These are phyloP conservation scores for Semibalanus balanoides DNA, from an alignment of 1,140 invertebrate genomes.

Conservation along the genomic window DNA sequence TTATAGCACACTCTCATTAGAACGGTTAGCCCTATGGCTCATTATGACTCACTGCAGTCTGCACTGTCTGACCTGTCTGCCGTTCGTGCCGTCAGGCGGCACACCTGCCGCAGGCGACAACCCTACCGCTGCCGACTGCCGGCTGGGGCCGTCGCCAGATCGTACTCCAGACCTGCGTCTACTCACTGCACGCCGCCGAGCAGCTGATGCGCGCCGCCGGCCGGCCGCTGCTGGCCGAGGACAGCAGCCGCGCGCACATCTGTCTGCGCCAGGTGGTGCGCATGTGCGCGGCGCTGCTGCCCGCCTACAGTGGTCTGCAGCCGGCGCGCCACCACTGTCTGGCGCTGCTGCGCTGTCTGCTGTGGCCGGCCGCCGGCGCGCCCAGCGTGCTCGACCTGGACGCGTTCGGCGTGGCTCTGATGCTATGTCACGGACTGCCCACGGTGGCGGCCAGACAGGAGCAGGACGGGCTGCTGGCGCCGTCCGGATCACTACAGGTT, in stretches of 20 bases:
- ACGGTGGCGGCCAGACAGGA: constrained; percentile 25
- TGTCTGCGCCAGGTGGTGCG: neutral
- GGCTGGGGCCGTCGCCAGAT: neutral
- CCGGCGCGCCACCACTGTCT: neutral
- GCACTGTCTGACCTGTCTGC: too few relatives aligned
- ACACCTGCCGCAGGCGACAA: constrained; percentile 18
- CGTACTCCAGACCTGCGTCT: constrained; percentile 59
- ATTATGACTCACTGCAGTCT: too few relatives aligned
- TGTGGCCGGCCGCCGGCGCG: constrained; percentile 10
- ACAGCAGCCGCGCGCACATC: constrained; percentile 1
- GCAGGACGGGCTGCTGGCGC: constrained; percentile 7
- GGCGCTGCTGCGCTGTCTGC: neutral
- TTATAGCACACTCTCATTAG: too few relatives aligned
- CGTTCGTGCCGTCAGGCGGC: constrained; percentile 32
- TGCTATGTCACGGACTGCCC: constrained; percentile 36
- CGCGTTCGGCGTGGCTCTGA: constrained; percentile 64
- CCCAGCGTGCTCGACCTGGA: constrained; percentile 36
- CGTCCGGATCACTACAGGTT: constrained; percentile 21
- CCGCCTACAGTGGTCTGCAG: neutral
- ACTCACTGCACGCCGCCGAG: constrained; percentile 74
- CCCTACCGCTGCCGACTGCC: constrained; percentile 8
- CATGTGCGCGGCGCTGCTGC: neutral
- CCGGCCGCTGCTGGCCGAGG: constrained; percentile 17
- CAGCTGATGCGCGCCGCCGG: constrained; percentile 32
- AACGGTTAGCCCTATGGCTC: too few relatives aligned